These are phyloP conservation scores for Heteractis magnifica DNA, from an alignment of 92 coral and sea anemone genomes.

Conservation along the genomic window DNA sequence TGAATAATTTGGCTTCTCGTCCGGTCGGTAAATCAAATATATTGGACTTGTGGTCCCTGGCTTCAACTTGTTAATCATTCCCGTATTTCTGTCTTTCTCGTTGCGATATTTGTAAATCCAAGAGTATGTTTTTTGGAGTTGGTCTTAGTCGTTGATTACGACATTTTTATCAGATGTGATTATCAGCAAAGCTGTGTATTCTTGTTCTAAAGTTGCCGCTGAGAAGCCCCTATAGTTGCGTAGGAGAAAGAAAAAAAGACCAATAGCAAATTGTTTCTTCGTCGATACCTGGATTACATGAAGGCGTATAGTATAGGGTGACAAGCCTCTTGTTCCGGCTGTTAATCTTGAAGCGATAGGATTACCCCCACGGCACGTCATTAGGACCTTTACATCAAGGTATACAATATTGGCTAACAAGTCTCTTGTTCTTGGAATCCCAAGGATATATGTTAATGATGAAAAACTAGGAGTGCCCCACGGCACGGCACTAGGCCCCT, in stretches of 20 bases:
- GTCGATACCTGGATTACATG: too few species aligned
- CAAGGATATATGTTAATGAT: too few species aligned
- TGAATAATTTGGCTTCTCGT: conserved; percentile 4
- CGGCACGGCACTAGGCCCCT: too few species aligned
- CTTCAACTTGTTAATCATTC: background rate
- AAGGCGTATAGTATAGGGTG: too few species aligned
- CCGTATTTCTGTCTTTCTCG: background rate
- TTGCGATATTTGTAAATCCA: background rate
- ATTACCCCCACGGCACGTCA: too few species aligned
- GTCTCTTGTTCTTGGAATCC: too few species aligned
- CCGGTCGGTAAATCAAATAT: conserved; percentile 17
- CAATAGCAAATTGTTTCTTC: background rate
- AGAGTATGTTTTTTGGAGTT: background rate
- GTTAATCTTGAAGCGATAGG: too few species aligned
- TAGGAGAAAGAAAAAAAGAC: background rate
- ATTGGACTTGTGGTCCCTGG: background rate
- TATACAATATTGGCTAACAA: too few species aligned
- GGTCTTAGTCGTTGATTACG: background rate
- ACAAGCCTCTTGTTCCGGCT: too few species aligned
- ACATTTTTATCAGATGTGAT: background rate
- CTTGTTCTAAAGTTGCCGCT: background rate
- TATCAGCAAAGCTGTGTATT: background rate
- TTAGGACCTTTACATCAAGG: too few species aligned
- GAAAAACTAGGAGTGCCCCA: too few species aligned
- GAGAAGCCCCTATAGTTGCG: background rate